Conservation (phyloP, 2,797 vertebrate genomes). For the Psittacula derbiana region DNA sequence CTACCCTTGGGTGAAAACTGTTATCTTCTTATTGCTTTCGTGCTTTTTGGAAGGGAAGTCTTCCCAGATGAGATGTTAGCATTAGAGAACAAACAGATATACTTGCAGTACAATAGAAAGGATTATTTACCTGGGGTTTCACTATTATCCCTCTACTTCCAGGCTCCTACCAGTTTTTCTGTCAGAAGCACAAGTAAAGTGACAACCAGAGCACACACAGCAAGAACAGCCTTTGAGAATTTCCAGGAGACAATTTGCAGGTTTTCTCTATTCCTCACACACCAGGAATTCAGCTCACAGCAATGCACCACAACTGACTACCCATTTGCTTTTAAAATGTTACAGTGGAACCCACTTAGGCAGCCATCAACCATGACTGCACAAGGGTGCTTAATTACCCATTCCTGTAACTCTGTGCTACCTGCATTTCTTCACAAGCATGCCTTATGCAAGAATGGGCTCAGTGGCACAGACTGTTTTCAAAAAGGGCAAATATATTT, state of each 20-base stretch:
- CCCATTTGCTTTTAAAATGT: not conserved
- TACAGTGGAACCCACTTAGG: not conserved
- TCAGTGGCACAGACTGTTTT: not conserved
- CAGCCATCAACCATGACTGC: not conserved
- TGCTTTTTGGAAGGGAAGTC: not conserved
- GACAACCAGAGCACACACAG: not conserved
- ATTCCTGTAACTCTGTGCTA: not conserved
- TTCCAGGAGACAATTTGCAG: not conserved
- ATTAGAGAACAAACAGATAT: not conserved
- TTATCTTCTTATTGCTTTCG: not conserved
- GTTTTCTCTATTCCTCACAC: not conserved
- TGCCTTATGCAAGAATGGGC: not conserved
- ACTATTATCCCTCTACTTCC: not conserved
- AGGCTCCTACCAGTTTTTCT: not conserved
- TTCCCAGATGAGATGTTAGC: not conserved
- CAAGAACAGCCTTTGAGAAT: not conserved
- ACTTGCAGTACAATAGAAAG: not conserved
- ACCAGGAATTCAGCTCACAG: not conserved
- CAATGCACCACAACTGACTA: not conserved
- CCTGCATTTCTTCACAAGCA: not conserved
- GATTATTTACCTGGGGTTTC: slow-evolving; percentile 31
- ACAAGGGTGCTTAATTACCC: not conserved
- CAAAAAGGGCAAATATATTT: not conserved
- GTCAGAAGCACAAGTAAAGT: not conserved
- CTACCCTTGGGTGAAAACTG: slow-evolving; percentile 21